phyloP scores from a whole-genome alignment of 2,888 invertebrate genomes.

The Drosophila mercatorum region DNA sequence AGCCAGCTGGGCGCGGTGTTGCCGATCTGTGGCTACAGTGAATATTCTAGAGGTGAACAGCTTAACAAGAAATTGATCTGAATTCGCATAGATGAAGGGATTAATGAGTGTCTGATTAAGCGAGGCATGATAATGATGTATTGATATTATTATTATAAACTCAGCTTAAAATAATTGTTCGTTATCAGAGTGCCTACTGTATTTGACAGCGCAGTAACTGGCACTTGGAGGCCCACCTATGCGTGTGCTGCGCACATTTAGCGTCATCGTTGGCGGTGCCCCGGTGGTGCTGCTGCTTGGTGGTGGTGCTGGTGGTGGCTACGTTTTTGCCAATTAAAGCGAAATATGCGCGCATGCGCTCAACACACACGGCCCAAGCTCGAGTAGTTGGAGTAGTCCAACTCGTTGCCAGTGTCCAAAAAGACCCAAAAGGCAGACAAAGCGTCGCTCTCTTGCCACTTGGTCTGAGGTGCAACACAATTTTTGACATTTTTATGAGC shows the following conservation, averaged over 20 bases:
- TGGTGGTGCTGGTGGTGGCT: conserved; percentile 43
- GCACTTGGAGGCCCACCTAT: conserved; percentile 63
- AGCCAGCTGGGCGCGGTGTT: conserved; percentile 24
- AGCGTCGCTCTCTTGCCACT: conserved; percentile 57
- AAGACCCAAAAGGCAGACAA: conserved; percentile 56
- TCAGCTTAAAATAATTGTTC: not conserved
- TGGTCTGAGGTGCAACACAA: conserved; percentile 54
- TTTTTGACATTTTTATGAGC: conserved; percentile 84
- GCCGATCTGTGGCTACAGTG: conserved; percentile 14
- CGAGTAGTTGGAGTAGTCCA: conserved; percentile 24
- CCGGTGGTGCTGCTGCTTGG: conserved; percentile 20
- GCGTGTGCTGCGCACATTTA: conserved; percentile 75
- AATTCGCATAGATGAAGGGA: not conserved
- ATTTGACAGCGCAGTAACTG: conserved; percentile 24
- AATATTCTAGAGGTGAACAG: not conserved
- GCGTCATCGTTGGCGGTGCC: conserved; percentile 78
- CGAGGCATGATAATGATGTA: not conserved
- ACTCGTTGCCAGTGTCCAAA: conserved; percentile 23
- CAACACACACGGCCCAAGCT: conserved; percentile 25
- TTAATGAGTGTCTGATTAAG: too few species aligned
- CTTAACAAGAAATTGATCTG: not conserved
- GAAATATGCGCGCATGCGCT: conserved; percentile 78
- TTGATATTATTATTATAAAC: not conserved
- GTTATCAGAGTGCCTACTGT: conserved; percentile 1
- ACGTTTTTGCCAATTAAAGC: conserved; percentile 80